Base-by-base conservation (phyloP, 1,140 invertebrate genomes). In the Drosophila simulans region DNA sequence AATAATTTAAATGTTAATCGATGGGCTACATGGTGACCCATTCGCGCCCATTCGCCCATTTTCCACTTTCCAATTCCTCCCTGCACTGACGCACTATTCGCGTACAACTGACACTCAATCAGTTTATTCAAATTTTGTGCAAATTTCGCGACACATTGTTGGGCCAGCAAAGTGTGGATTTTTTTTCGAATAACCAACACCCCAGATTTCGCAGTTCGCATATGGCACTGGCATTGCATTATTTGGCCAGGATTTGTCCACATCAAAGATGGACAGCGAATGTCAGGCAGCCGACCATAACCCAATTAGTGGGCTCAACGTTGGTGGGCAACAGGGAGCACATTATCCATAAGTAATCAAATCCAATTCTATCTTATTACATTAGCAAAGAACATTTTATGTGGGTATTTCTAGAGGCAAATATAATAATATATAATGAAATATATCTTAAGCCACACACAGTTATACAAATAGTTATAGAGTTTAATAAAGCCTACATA, bases 111-210 rank as follows among this genome's bases (percentile, higher is more conserved):
- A 70, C 66, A 89, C 77, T 53, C 84, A 89, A 89, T 89, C 84
- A 90, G 77, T 84, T 89, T 89, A 89, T 89, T 89, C 84, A 89
- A 89, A 89, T 89, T 73, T 59, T 84, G 84, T 89, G 84, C 80
- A 89, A 89, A 89, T 89, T 89, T 77, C 22, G 60, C 62, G 55
- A 39, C 37, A 79, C 83, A 88, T 79, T 88, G 74, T 72, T 62
- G 43, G 43, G 12, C 27, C 40, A 48, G n/a, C 22, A 12, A 20
- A 43, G 69, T 39, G 51, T 56, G 43, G 46, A 43, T 71, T 46
- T 27, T 11, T 11, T 20, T 31, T 31, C 31, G 25, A 12, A n/a
- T 7, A 7, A 45, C 12, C 3, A 0, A 27, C 46, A 27, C 12
- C 11, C 4, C 37, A 20, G 7, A 4, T 11, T 22, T 35, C 12